Evolutionary conservation across 2,797 vertebrate genomes (phyloP).

Genomic region (Pelobates cultripes): DNA sequence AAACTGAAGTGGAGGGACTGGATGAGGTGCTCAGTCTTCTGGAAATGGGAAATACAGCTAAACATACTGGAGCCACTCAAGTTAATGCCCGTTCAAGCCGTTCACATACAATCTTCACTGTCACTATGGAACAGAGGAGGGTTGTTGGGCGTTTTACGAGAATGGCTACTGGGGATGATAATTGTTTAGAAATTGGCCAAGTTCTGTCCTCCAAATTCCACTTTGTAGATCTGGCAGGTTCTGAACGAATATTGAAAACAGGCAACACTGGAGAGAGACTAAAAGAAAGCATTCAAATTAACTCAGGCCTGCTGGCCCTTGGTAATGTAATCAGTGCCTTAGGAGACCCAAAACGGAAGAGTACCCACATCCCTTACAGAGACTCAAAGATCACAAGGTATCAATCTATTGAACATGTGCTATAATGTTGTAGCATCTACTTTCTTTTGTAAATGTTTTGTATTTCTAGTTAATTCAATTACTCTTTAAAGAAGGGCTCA

Average conservation of each 20-base stretch:
- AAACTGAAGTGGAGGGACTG: constrained; percentile 92
- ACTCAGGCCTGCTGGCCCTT: constrained; percentile 91
- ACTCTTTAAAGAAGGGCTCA: too few species aligned
- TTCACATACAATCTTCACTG: constrained; percentile 92
- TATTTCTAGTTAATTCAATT: too few species aligned
- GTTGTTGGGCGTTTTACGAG: constrained; percentile 72
- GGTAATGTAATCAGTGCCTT: constrained; percentile 95
- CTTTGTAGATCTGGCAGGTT: constrained; percentile 95
- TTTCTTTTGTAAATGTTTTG: too few species aligned
- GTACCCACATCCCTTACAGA: constrained; percentile 92
- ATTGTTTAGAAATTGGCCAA: constrained; percentile 64
- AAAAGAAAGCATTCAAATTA: constrained; percentile 97
- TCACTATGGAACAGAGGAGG: constrained; percentile 91
- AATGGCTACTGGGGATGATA: constrained; percentile 42
- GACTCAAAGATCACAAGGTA: constrained; percentile 99
- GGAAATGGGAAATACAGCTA: constrained; percentile 92
- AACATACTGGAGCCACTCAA: constrained; percentile 92
- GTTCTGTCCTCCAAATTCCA: constrained; percentile 94
- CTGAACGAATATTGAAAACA: constrained; percentile 89
- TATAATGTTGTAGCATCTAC: not conserved
- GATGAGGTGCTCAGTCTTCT: constrained; percentile 95
- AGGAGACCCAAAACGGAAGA: constrained; percentile 90
- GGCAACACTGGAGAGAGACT: constrained; percentile 93
- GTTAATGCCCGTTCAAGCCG: constrained; percentile 93
- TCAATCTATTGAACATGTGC: not conserved